phyloP scores from a whole-genome alignment of 2,888 invertebrate species.

The Acrobasis repandana region DNA sequence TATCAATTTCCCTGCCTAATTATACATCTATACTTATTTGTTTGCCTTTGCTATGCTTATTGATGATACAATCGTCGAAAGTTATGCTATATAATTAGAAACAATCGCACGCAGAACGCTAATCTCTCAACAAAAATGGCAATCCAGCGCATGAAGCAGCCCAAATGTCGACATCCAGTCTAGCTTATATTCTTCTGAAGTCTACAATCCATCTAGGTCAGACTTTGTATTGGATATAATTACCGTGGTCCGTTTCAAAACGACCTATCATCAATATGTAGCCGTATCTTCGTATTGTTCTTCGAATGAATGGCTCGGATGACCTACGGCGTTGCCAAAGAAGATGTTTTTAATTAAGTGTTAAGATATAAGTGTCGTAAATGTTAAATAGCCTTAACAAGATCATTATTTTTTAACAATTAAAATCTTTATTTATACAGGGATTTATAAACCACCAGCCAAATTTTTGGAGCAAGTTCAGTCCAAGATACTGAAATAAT shows the following conservation, averaged over 20 bases:
- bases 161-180: constrained; percentile 25
- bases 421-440: too few species aligned
- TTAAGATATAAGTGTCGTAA: constrained; percentile 14
- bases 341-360: constrained; percentile 21
- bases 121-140: too few species aligned
- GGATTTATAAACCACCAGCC: too few species aligned
- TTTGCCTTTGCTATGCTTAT: too few species aligned
- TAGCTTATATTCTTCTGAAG: constrained; percentile 22
- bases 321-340: constrained; percentile 27
- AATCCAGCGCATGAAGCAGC: background rate
- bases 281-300: constrained; percentile 49
- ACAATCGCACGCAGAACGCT: too few species aligned
- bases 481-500: too few species aligned
- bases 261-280: constrained; percentile 40
- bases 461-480: too few species aligned
- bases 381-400: background rate
- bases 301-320: constrained; percentile 39
- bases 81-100: too few species aligned
- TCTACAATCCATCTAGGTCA: constrained; percentile 18
- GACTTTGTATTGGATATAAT: constrained; percentile 41
- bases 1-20: too few species aligned
- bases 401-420: background rate
- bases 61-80: too few species aligned
- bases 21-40: too few species aligned
- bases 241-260: constrained; percentile 36